A percentile compares a stretch with the other conserved stretches of the same genome.
Evolutionary conservation across 1,140 invertebrate genomes (phyloP).

Genomic region (Halesus radiatus): DNA sequence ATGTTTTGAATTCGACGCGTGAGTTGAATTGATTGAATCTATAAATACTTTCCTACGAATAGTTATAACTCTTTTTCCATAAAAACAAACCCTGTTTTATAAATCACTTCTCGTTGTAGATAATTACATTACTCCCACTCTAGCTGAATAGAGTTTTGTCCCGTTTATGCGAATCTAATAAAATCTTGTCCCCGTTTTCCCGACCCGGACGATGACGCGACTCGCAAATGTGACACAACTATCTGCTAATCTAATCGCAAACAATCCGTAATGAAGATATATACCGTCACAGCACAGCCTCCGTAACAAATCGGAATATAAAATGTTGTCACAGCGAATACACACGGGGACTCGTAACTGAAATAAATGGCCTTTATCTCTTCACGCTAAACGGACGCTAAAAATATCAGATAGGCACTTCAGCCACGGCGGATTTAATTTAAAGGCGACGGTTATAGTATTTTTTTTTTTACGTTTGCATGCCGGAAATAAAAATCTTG

Average conservation of each 20-base stretch:
- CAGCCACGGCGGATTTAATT: conserved; percentile 18
- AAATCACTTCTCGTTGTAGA: too few relatives aligned
- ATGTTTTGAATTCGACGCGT: too few relatives aligned
- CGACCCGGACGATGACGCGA: conserved; percentile 29
- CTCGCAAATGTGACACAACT: conserved; percentile 53
- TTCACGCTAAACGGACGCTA: conserved; percentile 48
- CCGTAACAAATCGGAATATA: conserved; percentile 51
- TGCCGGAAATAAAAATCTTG: conserved; percentile 12
- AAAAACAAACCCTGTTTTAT: too few relatives aligned
- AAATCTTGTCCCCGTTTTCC: conserved; percentile 2
- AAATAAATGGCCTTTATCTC: conserved; percentile 56
- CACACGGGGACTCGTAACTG: conserved; percentile 45
- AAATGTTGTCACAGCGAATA: conserved; percentile 47
- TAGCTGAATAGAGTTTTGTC: too few relatives aligned
- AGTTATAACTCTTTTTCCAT: too few relatives aligned
- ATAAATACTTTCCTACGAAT: too few relatives aligned
- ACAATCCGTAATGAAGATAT: conserved; percentile 56
- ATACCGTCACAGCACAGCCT: conserved; percentile 41
- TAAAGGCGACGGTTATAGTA: conserved; percentile 5
- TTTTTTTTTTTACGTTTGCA: not conserved
- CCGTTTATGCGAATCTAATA: too few relatives aligned
- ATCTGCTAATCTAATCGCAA: conserved; percentile 56
- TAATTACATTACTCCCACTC: too few relatives aligned
- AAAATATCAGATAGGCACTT: conserved; percentile 49
- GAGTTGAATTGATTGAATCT: too few relatives aligned